A percentile compares a stretch with the other conserved stretches of the same genome.
phyloP scores from a whole-genome alignment of 2,888 invertebrate species.

The Fragum fragum region DNA sequence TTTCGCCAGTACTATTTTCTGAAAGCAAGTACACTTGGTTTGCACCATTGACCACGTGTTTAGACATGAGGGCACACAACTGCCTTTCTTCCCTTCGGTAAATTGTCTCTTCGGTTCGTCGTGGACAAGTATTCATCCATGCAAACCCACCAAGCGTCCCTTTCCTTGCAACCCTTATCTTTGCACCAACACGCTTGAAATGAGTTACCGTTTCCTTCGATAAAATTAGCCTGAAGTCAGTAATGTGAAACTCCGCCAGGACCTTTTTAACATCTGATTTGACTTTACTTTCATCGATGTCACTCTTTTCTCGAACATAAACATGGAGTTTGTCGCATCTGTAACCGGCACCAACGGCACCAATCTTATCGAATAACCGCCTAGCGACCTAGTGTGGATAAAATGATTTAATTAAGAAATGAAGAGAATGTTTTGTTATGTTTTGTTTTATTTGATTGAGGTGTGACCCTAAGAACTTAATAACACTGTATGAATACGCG shows the following conservation, averaged over 20 bases:
- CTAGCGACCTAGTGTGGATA: constrained; percentile 5
- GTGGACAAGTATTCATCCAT: neutral
- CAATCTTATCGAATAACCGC: constrained; percentile 1
- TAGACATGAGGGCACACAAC: constrained; percentile 19
- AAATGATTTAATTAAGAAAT: too few relatives aligned
- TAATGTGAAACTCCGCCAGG: neutral
- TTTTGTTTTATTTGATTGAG: too few relatives aligned
- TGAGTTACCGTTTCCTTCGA: constrained; percentile 13
- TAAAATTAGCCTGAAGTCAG: constrained; percentile 5
- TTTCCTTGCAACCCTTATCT: constrained; percentile 1
- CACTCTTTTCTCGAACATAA: constrained; percentile 1
- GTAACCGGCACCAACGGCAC: constrained; percentile 3
- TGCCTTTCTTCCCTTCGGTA: neutral
- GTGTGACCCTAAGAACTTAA: too few relatives aligned
- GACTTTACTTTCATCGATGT: neutral
- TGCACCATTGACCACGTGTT: constrained; percentile 22
- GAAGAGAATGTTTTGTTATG: too few relatives aligned
- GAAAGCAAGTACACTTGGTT: neutral
- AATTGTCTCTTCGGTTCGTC: neutral
- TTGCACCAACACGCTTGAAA: constrained; percentile 19
- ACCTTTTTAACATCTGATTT: neutral
- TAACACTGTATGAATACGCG: too few relatives aligned
- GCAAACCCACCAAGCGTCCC: constrained; percentile 29
- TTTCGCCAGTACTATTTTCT: neutral
- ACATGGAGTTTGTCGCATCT: constrained; percentile 22